phyloP scores from a whole-genome alignment of 2,888 invertebrate species.

The Drosophila pseudotalamancana region DNA sequence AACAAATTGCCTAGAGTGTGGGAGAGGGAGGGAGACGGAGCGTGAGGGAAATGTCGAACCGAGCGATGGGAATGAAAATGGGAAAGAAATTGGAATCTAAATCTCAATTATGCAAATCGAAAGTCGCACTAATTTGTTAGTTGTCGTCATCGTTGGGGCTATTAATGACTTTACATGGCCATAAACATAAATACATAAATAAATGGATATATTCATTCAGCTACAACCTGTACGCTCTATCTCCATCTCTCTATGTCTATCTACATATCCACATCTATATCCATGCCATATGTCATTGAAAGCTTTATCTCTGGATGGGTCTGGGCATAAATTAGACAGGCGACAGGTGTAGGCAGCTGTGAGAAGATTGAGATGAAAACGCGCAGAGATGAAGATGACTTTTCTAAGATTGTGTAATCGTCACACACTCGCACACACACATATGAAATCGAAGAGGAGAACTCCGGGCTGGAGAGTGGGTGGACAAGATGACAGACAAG shows the following conservation, averaged over 20 bases:
- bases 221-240: slow-evolving; percentile 29
- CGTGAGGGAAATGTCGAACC: background rate
- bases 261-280: slow-evolving; percentile 19
- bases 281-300: slow-evolving; percentile 45
- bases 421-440: background rate
- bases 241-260: too few relatives aligned
- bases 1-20: slow-evolving; percentile 30
- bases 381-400: slow-evolving; percentile 10
- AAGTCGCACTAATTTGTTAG: slow-evolving; percentile 68
- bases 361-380: slow-evolving; percentile 44
- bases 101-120: slow-evolving; percentile 75
- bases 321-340: slow-evolving; percentile 65
- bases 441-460: slow-evolving; percentile 50
- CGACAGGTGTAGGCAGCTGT: slow-evolving; percentile 76
- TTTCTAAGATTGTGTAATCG: slow-evolving; percentile 31
- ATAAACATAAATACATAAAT: slow-evolving; percentile 33
- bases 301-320: slow-evolving; percentile 34
- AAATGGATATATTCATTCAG: slow-evolving; percentile 2
- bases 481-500: slow-evolving; percentile 45
- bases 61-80: background rate
- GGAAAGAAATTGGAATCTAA: slow-evolving; percentile 27
- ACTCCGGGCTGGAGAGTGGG: slow-evolving; percentile 30
- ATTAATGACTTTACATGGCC: slow-evolving; percentile 70
- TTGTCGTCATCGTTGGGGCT: slow-evolving; percentile 60
- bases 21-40: background rate